Base-by-base conservation (phyloP, 2,888 invertebrate species). In the Hesperia comma region DNA sequence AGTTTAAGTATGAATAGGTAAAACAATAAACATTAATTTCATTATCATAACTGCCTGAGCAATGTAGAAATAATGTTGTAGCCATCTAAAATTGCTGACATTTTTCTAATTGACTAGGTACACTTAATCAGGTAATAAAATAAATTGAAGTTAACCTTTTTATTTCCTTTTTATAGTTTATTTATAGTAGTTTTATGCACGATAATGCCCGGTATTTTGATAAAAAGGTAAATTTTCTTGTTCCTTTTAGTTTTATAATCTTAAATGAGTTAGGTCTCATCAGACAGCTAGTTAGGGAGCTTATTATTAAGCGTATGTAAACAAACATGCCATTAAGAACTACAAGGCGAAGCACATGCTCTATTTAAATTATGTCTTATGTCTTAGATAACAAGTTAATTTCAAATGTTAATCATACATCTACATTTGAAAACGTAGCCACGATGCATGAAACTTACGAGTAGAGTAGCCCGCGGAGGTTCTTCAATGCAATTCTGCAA, bases 71-170 rank as follows among this genome's bases (percentile, higher is more conserved):
- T 46, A 55, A 55, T 19, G 54, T 63, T 55, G 54, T 12, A 33
- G 14, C 46, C 53, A 26, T 49, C 49, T 56, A 56, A 49, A 56
- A 49, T 56, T 19, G 56, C 63, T 56, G 63, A 49, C 56, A 63
- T 63, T 63, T 63, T 63, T 55, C 43, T 63, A 63, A 56, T 56
- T 56, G 63, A 63, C 63, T 56, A 56, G 56, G 19, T 56, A 40
- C 26, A 37, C 37, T 40, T 46, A 56, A 32, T 63, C 26, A 49
- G 37, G 37, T 56, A 63, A 56, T 56, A 43, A 63, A 56, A 63
- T 56, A 33, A 49, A 63, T 63, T 19, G 49, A 46, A n/a, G 56
- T 12, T 49, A 40, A 56, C 33, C 10, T 21, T 49, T 46, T 62
- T 41, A n/a, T n/a, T 3, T 41, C 1, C n/a, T 26, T 21, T 57